These are phyloP conservation scores for Phrynocephalus forsythii DNA, from an alignment of 2,797 vertebrate species.

Conservation along the genomic window DNA sequence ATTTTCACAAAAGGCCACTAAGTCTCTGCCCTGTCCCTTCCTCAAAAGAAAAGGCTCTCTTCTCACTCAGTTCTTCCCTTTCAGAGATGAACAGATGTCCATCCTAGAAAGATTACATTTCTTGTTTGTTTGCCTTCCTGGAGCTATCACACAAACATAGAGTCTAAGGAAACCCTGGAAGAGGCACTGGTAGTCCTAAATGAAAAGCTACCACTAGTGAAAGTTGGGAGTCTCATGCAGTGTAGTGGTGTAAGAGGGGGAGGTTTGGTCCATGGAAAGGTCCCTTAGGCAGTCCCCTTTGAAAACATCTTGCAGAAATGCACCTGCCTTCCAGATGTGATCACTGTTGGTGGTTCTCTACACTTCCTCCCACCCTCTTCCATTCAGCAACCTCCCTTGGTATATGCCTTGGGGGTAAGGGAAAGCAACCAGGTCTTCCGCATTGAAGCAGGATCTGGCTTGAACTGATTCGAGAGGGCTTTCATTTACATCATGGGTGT, in stretches of 20 bases:
- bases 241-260: not conserved
- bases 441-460: fast-evolving
- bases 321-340: too few species aligned
- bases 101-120: not conserved
- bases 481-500: not conserved
- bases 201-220: not conserved
- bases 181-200: not conserved
- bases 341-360: too few species aligned
- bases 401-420: not conserved
- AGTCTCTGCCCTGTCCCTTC: not conserved
- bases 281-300: too few species aligned
- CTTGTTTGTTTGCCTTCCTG: not conserved
- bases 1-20: not conserved
- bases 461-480: constrained; percentile 54
- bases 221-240: too few species aligned
- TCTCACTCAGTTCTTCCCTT: too few species aligned
- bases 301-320: too few species aligned
- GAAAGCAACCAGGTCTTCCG: constrained; percentile 28
- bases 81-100: not conserved
- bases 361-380: too few species aligned
- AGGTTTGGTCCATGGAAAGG: not conserved
- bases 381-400: constrained; percentile 35
- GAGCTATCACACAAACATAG: not conserved
- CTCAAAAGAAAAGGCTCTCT: too few species aligned
- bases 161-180: not conserved